Conservation (phyloP, 2,797 vertebrate genomes). For the Lateolabrax maculatus region DNA sequence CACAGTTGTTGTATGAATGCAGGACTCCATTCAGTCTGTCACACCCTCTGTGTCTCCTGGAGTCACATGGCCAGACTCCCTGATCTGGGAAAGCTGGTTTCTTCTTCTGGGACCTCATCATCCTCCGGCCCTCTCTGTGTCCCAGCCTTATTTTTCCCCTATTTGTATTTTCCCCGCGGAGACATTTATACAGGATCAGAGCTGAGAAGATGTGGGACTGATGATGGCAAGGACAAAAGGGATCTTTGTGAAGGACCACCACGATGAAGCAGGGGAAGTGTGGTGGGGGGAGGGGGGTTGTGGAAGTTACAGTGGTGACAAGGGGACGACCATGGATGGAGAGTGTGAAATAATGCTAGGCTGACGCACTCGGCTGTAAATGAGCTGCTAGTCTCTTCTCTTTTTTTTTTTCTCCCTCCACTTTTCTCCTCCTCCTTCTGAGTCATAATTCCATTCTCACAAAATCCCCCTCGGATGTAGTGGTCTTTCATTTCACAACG, state of each 20-base stretch:
- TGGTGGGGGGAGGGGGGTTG: background rate
- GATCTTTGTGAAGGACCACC: constrained; percentile 80
- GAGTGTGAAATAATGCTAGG: constrained; percentile 74
- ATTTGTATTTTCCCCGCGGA: constrained; percentile 74
- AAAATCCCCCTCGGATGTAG: constrained; percentile 71
- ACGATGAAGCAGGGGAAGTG: constrained; percentile 53
- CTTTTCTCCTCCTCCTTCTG: constrained; percentile 59
- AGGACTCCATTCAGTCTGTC: constrained; percentile 51
- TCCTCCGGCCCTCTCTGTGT: constrained; percentile 45
- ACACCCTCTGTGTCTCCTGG: constrained; percentile 39
- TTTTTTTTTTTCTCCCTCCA: constrained; percentile 45
- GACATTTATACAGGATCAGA: constrained; percentile 71
- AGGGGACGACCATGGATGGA: constrained; percentile 64
- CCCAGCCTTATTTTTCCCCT: constrained; percentile 56
- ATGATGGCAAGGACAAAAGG: constrained; percentile 78
- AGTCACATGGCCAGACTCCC: constrained; percentile 54
- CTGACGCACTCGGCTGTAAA: constrained; percentile 72
- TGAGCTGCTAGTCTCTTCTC: constrained; percentile 63
- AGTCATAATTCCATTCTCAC: constrained; percentile 75
- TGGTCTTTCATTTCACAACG: constrained; percentile 75
- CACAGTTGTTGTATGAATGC: constrained; percentile 56
- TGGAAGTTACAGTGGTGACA: constrained; percentile 63
- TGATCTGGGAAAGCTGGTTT: constrained; percentile 69
- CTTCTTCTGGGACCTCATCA: constrained; percentile 73
- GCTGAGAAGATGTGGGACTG: constrained; percentile 73